Conservation (phyloP, 2,797 vertebrate genomes). For the Caiman crocodilus region DNA sequence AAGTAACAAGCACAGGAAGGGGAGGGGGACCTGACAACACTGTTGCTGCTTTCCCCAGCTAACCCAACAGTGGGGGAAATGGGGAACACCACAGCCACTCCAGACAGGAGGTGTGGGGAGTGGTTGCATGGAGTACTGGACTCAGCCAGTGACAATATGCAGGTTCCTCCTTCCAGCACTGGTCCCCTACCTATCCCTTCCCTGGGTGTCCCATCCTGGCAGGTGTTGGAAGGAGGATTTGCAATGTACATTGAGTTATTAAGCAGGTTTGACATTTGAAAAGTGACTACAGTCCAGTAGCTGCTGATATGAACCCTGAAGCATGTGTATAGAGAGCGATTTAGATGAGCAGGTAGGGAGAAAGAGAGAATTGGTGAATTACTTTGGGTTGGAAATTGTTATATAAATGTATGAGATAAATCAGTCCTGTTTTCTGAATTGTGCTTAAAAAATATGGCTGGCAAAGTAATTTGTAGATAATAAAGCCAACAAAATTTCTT, state of each 20-base stretch:
- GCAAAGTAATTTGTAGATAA: neutral
- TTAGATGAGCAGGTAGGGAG: neutral
- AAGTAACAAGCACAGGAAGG: too few relatives aligned
- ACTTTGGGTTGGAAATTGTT: neutral
- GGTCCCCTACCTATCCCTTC: too few relatives aligned
- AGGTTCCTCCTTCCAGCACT: too few relatives aligned
- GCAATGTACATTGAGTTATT: neutral
- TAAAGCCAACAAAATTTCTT: neutral
- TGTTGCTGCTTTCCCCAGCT: too few relatives aligned
- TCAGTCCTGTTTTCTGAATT: neutral
- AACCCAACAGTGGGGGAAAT: too few relatives aligned
- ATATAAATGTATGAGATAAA: neutral
- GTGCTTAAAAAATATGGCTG: neutral
- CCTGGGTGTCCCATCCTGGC: too few relatives aligned
- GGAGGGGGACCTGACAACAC: too few relatives aligned
- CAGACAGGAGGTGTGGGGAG: too few relatives aligned
- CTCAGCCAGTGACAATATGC: too few relatives aligned
- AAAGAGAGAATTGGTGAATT: slow-evolving; percentile 3
- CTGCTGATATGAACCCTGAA: neutral
- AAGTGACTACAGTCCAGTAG: neutral
- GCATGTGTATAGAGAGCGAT: neutral
- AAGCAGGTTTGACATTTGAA: neutral
- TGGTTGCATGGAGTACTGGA: neutral
- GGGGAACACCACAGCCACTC: too few relatives aligned
- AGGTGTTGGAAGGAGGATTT: neutral